Percentiles rank a stretch among this genome's conserved stretches.
Conservation (phyloP, 2,888 invertebrate species). For the Watsonalla binaria region DNA sequence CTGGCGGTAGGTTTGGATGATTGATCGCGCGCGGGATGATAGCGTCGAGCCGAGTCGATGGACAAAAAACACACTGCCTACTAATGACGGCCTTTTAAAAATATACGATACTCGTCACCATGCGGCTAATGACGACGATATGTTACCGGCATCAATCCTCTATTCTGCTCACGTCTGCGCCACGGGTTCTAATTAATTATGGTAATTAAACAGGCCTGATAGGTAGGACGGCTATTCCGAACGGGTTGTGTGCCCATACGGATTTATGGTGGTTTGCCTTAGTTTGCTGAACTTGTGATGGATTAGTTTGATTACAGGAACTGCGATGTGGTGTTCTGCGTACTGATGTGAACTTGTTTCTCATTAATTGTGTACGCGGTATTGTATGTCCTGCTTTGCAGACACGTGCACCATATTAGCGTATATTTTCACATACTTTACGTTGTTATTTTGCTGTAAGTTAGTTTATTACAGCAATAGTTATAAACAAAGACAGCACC, state of each 20-base stretch:
- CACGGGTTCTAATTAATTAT: conserved; percentile 74
- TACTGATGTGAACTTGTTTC: neutral
- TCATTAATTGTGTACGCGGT: neutral
- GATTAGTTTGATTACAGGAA: conserved; percentile 4
- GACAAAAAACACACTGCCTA: conserved; percentile 59
- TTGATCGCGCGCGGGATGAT: conserved; percentile 60
- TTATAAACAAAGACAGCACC: no score
- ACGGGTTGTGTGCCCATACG: conserved; percentile 31
- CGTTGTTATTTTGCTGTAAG: no score
- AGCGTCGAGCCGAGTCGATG: conserved; percentile 32
- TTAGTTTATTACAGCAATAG: no score
- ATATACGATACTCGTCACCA: conserved; percentile 59
- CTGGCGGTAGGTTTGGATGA: conserved; percentile 42
- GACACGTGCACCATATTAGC: neutral
- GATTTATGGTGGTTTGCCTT: conserved; percentile 23
- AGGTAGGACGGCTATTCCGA: conserved; percentile 34
- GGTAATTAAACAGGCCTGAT: conserved; percentile 68
- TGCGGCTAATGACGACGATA: conserved; percentile 62
- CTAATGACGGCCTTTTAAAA: conserved; percentile 68
- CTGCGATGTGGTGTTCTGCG: conserved; percentile 9
- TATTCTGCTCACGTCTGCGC: conserved; percentile 68
- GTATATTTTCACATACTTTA: no score
- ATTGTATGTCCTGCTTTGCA: conserved; percentile 4
- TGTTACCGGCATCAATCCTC: conserved; percentile 71
- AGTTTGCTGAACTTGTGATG: conserved; percentile 3